These are phyloP conservation scores for Grantiella picta DNA, from an alignment of 2,113 vertebrate species.

Conservation along the genomic window DNA sequence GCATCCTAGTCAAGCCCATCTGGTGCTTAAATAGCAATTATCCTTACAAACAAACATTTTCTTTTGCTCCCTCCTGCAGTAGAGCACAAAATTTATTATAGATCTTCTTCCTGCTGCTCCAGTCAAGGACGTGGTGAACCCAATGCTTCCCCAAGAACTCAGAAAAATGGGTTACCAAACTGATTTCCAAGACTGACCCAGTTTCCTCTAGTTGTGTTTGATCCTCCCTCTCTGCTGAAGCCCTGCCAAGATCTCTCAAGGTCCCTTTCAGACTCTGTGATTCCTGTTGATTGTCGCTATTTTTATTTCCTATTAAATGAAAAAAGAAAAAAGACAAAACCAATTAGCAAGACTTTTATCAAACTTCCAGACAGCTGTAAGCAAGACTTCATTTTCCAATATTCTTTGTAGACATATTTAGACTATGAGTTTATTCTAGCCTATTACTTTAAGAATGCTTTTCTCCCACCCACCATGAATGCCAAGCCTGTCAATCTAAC, in stretches of 20 bases:
- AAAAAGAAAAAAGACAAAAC: background rate
- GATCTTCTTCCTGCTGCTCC: background rate
- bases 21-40: background rate
- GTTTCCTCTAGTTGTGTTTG: background rate
- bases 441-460: slow-evolving; percentile 20
- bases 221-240: background rate
- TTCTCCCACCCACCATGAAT: background rate
- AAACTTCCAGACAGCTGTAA: background rate
- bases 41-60: background rate
- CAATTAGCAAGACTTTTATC: background rate
- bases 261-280: background rate
- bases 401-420: background rate
- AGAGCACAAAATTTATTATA: background rate
- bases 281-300: background rate
- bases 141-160: background rate
- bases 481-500: slow-evolving; percentile 36
- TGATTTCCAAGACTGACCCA: background rate
- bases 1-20: background rate
- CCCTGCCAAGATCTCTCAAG: background rate
- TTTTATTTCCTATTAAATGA: background rate
- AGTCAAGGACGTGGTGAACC: accelerated
- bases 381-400: background rate
- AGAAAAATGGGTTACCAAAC: background rate
- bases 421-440: background rate
- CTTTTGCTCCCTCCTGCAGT: background rate